Base-by-base conservation (phyloP, 2,113 vertebrate species). In the Bolborhynchus lineola region DNA sequence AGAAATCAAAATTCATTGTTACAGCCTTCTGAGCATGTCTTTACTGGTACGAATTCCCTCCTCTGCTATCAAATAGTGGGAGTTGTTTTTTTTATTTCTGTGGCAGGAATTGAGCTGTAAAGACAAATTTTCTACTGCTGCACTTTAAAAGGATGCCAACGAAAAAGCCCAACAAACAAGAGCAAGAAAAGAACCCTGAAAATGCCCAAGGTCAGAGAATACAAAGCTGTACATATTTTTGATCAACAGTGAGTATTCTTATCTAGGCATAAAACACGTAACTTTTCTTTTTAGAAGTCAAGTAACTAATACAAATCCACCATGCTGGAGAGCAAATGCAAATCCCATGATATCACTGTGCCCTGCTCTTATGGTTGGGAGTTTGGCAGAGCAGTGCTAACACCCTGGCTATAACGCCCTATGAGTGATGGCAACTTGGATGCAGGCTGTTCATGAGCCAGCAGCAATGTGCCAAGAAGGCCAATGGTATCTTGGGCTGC, bases 381-480 rank as follows among this genome's bases (percentile, higher is more conserved):
- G 59, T 62, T 35, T 39, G 53, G 41, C 33, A 72, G 46, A 63
- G 41, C 69, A 31, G 47, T 85, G 35, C 42, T 44, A 17, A 35
- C 21, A 47, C 65, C 42, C 19, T 59, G 55, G 24, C 10, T 55
- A 13, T 50, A 49, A 20, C 4, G 11, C n/a, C 64, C 11, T 23
- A 0, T 16, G 24, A 67, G 46, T 0, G 4, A 35, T 2, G 1
- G 50, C 23, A 47, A 21, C 41, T 71, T 0, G 1, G 46, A 24
- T 8, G 18, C 37, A 19, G 42, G 10, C 41, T 62, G 6, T 39
- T 39, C 39, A 39, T 39, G 39, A 39, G 39, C 39, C 39, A 39
- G 39, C 39, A 39, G 39, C 39, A 39, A 39, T 39, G 39, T 39
- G 39, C 9, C 39, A 39, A 39, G 39, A 39, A 39, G 39, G 39